These are phyloP conservation scores for Agelaius tricolor DNA, from an alignment of 2,113 vertebrate genomes.

Conservation along the genomic window DNA sequence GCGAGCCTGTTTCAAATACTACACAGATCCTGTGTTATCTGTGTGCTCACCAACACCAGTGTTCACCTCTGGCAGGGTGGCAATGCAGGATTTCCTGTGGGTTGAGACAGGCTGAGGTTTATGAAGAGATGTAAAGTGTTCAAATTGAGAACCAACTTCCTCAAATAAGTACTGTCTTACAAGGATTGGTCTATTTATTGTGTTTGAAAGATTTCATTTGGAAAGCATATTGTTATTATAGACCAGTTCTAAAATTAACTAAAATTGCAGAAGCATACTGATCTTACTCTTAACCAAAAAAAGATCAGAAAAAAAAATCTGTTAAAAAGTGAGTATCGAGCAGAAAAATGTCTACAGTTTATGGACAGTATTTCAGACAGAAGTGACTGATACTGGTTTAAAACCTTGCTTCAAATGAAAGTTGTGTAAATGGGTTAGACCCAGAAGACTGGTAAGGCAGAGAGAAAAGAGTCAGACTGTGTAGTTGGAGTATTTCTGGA, in stretches of 20 bases:
- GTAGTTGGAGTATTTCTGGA: constrained; percentile 69
- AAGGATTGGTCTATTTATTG: neutral
- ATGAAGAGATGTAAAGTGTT: neutral
- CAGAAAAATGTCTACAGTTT: neutral
- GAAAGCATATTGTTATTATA: neutral
- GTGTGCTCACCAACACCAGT: neutral
- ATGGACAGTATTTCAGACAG: neutral
- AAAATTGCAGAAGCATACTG: neutral
- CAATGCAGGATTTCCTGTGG: neutral
- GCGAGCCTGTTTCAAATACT: rapidly evolving
- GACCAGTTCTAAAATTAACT: constrained; percentile 44
- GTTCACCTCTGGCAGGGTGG: neutral
- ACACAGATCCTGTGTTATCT: neutral
- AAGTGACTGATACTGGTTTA: neutral
- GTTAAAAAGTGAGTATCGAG: neutral
- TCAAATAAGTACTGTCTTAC: neutral
- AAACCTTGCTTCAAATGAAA: constrained; percentile 12
- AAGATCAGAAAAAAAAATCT: neutral
- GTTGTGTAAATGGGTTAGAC: constrained; percentile 15
- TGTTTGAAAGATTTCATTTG: neutral
- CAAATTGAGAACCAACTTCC: neutral
- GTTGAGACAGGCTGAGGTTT: neutral
- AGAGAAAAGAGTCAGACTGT: constrained; percentile 32
- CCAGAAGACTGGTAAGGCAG: neutral
- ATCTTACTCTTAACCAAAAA: neutral